Percentiles rank a stretch among this genome's conserved stretches.
phyloP scores from a whole-genome alignment of 1,140 invertebrate species.

The Drosophila takahashii region DNA sequence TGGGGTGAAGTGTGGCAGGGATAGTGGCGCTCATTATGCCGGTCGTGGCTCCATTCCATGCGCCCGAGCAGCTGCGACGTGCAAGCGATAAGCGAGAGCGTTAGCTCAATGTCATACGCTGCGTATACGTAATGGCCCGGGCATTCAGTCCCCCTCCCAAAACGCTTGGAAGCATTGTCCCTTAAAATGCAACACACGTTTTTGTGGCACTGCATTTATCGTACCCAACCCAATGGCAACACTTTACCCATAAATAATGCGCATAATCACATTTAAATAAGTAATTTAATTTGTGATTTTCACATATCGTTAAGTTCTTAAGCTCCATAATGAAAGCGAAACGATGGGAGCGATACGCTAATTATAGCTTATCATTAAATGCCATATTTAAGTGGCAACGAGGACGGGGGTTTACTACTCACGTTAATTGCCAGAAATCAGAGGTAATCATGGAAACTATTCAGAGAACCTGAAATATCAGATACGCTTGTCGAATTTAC shows the following conservation, averaged over 20 bases:
- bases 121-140: slow-evolving; percentile 69
- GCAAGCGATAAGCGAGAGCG: slow-evolving; percentile 71
- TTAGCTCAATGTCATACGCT: slow-evolving; percentile 69
- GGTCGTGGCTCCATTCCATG: slow-evolving; percentile 66
- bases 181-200: slow-evolving; percentile 75
- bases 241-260: slow-evolving; percentile 70
- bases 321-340: slow-evolving; percentile 40
- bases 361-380: slow-evolving; percentile 14
- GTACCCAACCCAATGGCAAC: slow-evolving; percentile 26
- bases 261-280: slow-evolving; percentile 81
- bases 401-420: not conserved
- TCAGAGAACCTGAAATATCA: slow-evolving; percentile 4
- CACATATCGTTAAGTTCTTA: slow-evolving; percentile 71
- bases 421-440: not conserved
- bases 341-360: not conserved
- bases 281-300: slow-evolving; percentile 82
- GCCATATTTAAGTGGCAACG: not conserved
- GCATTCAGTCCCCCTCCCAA: slow-evolving; percentile 10
- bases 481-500: not conserved
- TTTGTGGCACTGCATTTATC: slow-evolving; percentile 73
- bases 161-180: slow-evolving; percentile 33
- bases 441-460: not conserved
- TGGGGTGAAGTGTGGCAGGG: slow-evolving; percentile 27
- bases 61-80: slow-evolving; percentile 70
- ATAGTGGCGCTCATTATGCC: slow-evolving; percentile 69